These are phyloP conservation scores for Corticium candelabrum DNA, from an alignment of 37 sponge, comb jelly and placozoan genomes.

Conservation along the genomic window DNA sequence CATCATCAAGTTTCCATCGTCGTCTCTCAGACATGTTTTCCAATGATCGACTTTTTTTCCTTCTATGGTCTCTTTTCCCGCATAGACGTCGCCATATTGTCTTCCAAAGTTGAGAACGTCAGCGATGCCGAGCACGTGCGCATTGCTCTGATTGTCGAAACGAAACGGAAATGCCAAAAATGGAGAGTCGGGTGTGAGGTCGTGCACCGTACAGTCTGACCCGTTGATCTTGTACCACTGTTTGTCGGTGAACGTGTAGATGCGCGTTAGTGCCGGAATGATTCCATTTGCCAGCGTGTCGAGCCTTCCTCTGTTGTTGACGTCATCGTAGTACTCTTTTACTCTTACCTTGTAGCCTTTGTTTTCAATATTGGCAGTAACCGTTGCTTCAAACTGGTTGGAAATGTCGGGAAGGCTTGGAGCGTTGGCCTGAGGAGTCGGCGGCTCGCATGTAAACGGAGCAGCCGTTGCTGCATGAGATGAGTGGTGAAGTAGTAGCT, in stretches of 20 bases:
- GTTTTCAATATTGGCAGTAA: not conserved
- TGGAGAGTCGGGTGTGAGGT: not conserved
- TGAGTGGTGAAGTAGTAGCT: no score
- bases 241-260: not conserved
- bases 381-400: not conserved
- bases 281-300: not conserved
- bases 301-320: not conserved
- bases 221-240: not conserved
- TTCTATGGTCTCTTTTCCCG: not conserved
- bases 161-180: not conserved
- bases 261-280: not conserved
- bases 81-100: not conserved
- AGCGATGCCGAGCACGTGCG: not conserved
- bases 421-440: not conserved
- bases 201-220: not conserved
- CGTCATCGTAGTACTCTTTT: not conserved
- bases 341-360: not conserved
- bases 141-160: not conserved
- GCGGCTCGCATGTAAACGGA: not conserved
- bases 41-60: not conserved
- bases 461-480: no score
- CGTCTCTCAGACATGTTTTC: not conserved
- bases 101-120: not conserved
- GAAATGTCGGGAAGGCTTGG: not conserved
- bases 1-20: not conserved